These are phyloP conservation scores for Stenichneumon culpator DNA, from an alignment of 2,888 invertebrate genomes.

Conservation along the genomic window DNA sequence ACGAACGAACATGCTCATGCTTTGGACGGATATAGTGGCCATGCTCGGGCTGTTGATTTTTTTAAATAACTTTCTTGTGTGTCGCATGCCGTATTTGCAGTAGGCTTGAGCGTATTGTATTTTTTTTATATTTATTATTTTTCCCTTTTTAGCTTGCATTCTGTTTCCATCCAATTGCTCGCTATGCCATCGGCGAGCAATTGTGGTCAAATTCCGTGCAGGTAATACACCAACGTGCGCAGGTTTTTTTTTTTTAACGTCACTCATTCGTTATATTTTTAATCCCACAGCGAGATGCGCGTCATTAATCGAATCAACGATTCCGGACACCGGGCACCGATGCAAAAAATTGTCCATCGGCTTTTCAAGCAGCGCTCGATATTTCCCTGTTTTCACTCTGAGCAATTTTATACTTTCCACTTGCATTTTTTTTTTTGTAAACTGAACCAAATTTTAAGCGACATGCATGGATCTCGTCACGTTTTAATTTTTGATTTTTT, in stretches of 20 bases:
- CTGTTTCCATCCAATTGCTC: constrained; percentile 42
- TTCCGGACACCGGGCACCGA: constrained; percentile 18
- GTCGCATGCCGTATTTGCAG: constrained; percentile 64
- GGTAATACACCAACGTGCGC: constrained; percentile 18
- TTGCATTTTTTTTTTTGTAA: constrained; percentile 28
- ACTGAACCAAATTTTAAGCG: constrained; percentile 43
- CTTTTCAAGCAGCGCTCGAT: constrained; percentile 11
- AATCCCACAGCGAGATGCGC: constrained; percentile 11
- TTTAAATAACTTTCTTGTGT: constrained; percentile 57
- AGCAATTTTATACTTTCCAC: not conserved
- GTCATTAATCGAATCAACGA: constrained; percentile 18
- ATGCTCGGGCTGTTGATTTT: constrained; percentile 76
- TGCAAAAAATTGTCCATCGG: constrained; percentile 30
- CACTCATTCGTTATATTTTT: constrained; percentile 18
- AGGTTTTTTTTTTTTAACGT: constrained; percentile 6
- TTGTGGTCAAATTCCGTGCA: constrained; percentile 46
- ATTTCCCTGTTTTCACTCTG: not conserved
- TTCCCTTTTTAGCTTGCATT: constrained; percentile 37
- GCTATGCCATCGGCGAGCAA: constrained; percentile 29
- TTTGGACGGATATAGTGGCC: constrained; percentile 76
- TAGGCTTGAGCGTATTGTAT: constrained; percentile 55
- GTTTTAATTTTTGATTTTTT: constrained; percentile 16
- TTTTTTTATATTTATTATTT: constrained; percentile 29
- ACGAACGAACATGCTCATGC: constrained; percentile 84
- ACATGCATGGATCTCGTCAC: constrained; percentile 56